Evolutionary conservation across 1,140 invertebrate genomes (phyloP).

Genomic region (Sitodiplosis mosellana): DNA sequence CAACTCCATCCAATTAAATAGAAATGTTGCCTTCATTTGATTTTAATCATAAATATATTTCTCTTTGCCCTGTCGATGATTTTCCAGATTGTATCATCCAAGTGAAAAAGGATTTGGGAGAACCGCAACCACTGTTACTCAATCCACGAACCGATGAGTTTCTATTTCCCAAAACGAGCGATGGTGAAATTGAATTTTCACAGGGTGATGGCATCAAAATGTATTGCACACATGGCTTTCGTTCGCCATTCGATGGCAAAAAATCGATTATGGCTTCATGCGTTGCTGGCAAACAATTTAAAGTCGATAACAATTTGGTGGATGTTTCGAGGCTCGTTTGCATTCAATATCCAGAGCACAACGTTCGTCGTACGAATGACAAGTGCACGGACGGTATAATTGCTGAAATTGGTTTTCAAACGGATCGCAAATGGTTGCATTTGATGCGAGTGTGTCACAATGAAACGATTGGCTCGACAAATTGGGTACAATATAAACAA

Average conservation of each 20-base stretch:
- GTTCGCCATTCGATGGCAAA: conserved; percentile 5
- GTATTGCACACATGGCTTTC: conserved; percentile 16
- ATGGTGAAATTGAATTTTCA: conserved; percentile 15
- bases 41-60: too few species aligned
- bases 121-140: conserved; percentile 18
- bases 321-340: conserved; percentile 20
- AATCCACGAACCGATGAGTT: conserved; percentile 14
- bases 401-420: conserved; percentile 18
- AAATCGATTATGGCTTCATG: conserved; percentile 14
- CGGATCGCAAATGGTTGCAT: conserved; percentile 17
- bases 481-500: conserved; percentile 23
- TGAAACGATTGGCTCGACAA: conserved; percentile 20
- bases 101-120: background rate
- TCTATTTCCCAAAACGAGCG: conserved; percentile 13
- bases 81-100: background rate
- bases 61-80: too few species aligned
- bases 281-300: conserved; percentile 16
- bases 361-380: conserved; percentile 17
- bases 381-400: conserved; percentile 20
- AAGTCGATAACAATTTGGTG: conserved; percentile 11
- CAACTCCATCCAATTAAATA: too few species aligned
- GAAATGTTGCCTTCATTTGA: too few species aligned
- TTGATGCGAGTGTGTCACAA: conserved; percentile 27
- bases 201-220: conserved; percentile 10
- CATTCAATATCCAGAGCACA: conserved; percentile 17